Conservation (phyloP, 2,797 vertebrate species). For the Amazona ochrocephala region DNA sequence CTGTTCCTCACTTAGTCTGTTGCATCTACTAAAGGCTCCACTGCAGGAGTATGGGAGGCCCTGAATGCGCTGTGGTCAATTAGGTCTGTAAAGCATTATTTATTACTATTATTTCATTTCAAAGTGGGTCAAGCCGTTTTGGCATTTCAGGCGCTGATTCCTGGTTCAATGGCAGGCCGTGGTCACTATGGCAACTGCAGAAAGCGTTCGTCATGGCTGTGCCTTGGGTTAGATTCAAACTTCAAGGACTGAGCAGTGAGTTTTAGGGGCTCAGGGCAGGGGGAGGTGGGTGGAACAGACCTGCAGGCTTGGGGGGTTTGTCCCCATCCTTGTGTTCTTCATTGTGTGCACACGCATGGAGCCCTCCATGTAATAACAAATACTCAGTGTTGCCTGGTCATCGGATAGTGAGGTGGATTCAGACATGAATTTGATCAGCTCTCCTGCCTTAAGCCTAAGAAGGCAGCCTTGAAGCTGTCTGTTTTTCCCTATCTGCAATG, state of each 20-base stretch:
- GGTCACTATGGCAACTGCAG: conserved; percentile 77
- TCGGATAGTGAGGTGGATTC: background rate
- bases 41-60: background rate
- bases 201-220: conserved; percentile 77
- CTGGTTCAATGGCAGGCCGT: conserved; percentile 67
- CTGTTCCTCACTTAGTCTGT: background rate
- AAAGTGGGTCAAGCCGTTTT: conserved; percentile 81
- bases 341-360: fast-evolving
- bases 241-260: conserved; percentile 32
- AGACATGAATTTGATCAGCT: background rate
- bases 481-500: background rate
- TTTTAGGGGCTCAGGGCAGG: conserved; percentile 20
- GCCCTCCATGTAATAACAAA: background rate
- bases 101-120: conserved; percentile 65
- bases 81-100: conserved; percentile 50
- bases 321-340: background rate
- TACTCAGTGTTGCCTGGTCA: background rate
- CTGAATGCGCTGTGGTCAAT: background rate
- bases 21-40: background rate
- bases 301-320: background rate
- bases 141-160: conserved; percentile 75
- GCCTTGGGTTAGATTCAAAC: conserved; percentile 75
- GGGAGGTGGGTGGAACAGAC: background rate
- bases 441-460: background rate
- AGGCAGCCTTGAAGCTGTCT: fast-evolving